Percentiles rank a stretch among this genome's conserved stretches.
Evolutionary conservation across 2,113 vertebrate species (phyloP).

Genomic region (Lates calcarifer): DNA sequence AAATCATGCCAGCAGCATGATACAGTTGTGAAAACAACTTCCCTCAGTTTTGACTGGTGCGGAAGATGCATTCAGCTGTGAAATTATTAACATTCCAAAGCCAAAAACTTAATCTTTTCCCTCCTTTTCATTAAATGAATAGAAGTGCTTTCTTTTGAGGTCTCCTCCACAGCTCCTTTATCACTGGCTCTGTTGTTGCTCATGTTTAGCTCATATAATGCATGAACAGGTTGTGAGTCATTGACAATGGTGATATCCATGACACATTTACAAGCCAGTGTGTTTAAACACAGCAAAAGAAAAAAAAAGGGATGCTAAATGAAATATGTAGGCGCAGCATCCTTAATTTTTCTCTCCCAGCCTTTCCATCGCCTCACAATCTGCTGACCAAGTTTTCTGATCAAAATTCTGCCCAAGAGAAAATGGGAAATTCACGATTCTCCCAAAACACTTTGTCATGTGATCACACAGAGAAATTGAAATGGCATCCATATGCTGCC

Average conservation of each 20-base stretch:
- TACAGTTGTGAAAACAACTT: not conserved
- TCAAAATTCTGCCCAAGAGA: slow-evolving; percentile 7
- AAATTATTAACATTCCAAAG: slow-evolving; percentile 30
- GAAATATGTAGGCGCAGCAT: not conserved
- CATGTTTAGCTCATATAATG: no score
- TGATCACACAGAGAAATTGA: slow-evolving; percentile 31
- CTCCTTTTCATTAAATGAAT: slow-evolving; percentile 12
- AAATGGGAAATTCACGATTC: slow-evolving; percentile 11
- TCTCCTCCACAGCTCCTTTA: not conserved
- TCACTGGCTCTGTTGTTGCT: no score
- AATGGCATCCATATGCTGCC: slow-evolving; percentile 35
- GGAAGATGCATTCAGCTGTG: slow-evolving; percentile 11
- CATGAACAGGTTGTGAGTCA: no score
- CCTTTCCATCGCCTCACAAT: not conserved
- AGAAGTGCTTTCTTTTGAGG: slow-evolving; percentile 7
- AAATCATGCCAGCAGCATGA: not conserved
- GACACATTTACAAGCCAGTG: no score
- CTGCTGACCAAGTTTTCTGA: no score
- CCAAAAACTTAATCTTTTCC: not conserved
- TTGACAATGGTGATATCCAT: no score
- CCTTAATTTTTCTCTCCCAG: not conserved
- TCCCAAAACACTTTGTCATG: slow-evolving; percentile 19
- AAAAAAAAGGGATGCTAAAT: not conserved
- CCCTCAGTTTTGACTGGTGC: slow-evolving; percentile 4
- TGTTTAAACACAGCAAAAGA: no score